A percentile compares a stretch with the other conserved stretches of the same genome.
Conservation (phyloP, 2,797 vertebrate genomes). For the Cossypha dichroa region DNA sequence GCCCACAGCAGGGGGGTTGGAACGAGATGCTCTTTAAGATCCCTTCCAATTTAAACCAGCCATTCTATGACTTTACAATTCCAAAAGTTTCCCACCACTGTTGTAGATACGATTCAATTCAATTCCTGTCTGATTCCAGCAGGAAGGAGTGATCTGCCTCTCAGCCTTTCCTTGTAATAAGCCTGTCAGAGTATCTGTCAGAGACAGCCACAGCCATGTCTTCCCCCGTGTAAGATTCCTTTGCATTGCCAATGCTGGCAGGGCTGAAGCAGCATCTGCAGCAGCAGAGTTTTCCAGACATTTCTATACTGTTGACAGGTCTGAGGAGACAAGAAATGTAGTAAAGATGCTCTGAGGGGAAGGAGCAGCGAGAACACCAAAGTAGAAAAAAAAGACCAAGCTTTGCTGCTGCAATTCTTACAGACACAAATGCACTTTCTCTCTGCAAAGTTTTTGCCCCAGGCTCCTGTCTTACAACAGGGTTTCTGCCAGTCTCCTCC, state of each 20-base stretch:
- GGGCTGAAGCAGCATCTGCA: not conserved
- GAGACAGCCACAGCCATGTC: not conserved
- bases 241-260: not conserved
- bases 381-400: not conserved
- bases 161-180: not conserved
- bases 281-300: not conserved
- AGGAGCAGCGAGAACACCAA: not conserved
- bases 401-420: not conserved
- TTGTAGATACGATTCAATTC: not conserved
- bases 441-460: not conserved
- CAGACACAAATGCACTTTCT: not conserved
- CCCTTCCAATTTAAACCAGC: not conserved
- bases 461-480: not conserved
- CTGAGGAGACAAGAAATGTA: not conserved
- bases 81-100: not conserved
- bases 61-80: not conserved
- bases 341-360: not conserved
- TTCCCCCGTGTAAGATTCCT: not conserved
- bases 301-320: not conserved
- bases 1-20: not conserved
- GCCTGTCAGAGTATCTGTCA: not conserved
- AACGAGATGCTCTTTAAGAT: not conserved
- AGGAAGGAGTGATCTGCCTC: not conserved
- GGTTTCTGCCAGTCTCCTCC: not conserved
- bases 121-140: not conserved